phyloP scores from a whole-genome alignment of 2,888 invertebrate species.

The Calliopum simillimum region DNA sequence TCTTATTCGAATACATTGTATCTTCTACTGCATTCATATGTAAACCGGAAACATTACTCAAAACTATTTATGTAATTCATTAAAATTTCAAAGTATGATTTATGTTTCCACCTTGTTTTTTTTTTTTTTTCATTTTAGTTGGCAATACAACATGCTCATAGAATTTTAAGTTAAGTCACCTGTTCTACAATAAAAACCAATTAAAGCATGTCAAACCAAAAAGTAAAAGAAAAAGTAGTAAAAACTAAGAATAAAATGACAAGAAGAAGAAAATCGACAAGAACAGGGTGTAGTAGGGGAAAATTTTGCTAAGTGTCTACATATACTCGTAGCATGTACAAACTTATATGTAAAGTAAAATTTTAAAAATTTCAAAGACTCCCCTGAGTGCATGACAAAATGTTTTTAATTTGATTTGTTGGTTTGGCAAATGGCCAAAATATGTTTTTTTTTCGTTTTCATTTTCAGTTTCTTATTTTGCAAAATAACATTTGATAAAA shows the following conservation, averaged over 20 bases:
- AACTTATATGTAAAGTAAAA: conserved; percentile 18
- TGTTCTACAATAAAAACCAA: conserved; percentile 36
- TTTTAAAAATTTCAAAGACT: conserved; percentile 35
- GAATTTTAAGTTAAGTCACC: conserved; percentile 31
- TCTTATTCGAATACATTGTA: too few species aligned
- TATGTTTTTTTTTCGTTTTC: too few species aligned
- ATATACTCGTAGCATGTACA: too few species aligned
- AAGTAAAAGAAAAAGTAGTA: not conserved
- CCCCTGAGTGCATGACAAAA: conserved; percentile 28
- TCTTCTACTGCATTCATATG: not conserved
- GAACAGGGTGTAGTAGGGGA: not conserved
- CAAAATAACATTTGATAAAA: not conserved
- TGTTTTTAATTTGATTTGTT: conserved; percentile 26
- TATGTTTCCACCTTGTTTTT: not conserved
- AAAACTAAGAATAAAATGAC: not conserved
- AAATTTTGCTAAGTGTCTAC: not conserved
- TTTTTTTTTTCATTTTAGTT: not conserved
- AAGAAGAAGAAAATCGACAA: not conserved
- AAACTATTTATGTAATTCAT: conserved; percentile 30
- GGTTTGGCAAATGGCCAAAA: conserved; percentile 18
- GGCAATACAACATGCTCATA: not conserved
- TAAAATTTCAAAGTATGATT: conserved; percentile 27
- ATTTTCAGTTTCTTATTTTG: not conserved
- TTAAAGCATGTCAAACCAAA: conserved; percentile 33
- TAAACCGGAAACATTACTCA: conserved; percentile 35